Conservation (phyloP, 1,140 invertebrate genomes). For the Ganaspis sp. region DNA sequence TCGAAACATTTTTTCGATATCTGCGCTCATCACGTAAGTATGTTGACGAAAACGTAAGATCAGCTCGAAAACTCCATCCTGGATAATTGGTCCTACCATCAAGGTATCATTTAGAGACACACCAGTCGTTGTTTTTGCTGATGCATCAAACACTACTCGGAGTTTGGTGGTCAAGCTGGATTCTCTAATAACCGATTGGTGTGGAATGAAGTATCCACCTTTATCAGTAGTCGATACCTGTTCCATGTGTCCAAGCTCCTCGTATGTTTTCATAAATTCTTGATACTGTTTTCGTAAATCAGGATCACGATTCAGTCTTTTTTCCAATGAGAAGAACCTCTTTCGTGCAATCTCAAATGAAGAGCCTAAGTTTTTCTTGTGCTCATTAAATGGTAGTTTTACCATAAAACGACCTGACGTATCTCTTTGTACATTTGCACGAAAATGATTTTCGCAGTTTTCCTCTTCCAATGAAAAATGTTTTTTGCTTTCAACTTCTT, state of each 20-base stretch:
- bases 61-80: slow-evolving; percentile 45
- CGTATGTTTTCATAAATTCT: too few species aligned
- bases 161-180: too few species aligned
- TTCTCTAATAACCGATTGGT: too few species aligned
- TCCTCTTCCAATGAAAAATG: neutral
- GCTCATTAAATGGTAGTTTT: neutral
- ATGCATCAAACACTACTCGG: neutral
- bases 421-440: neutral
- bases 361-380: slow-evolving; percentile 34
- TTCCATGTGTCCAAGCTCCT: too few species aligned
- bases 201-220: too few species aligned
- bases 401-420: slow-evolving; percentile 16
- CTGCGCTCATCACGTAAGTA: too few species aligned
- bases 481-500: neutral
- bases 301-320: slow-evolving; percentile 35
- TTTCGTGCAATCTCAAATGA: slow-evolving; percentile 35
- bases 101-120: slow-evolving; percentile 50
- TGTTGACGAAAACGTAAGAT: too few species aligned
- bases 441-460: neutral
- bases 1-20: too few species aligned
- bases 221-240: too few species aligned
- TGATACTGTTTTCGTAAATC: too few species aligned
- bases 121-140: slow-evolving; percentile 32
- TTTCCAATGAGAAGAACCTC: slow-evolving; percentile 46
- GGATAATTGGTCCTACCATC: slow-evolving; percentile 49